These are phyloP conservation scores for Drosophila bifasciata DNA, from an alignment of 1,140 invertebrate species.

Conservation along the genomic window DNA sequence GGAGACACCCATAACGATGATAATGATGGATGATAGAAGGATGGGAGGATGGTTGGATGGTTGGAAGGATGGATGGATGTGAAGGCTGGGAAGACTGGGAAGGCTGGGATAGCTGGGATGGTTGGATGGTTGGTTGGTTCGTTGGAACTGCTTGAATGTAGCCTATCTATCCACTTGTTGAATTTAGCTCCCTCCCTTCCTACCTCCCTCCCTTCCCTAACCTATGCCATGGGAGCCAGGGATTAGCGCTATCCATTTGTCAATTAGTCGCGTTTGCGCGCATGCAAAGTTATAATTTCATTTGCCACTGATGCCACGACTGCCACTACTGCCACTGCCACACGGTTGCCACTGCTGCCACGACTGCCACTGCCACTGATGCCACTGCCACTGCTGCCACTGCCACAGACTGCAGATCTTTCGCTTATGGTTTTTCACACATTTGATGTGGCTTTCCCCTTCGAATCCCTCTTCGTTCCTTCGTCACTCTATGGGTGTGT, in stretches of 20 bases:
- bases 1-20: too few species aligned
- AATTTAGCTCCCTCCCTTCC: neutral
- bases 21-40: too few species aligned
- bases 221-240: neutral
- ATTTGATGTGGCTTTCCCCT: neutral
- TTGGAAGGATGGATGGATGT: neutral
- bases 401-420: neutral
- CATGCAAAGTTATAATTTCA: constrained; percentile 46
- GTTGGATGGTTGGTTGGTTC: too few species aligned
- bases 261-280: constrained; percentile 31
- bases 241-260: constrained; percentile 42
- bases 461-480: too few species aligned
- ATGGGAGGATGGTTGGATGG: too few species aligned
- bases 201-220: too few species aligned
- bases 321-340: constrained; percentile 1
- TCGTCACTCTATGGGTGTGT: neutral
- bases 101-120: too few species aligned
- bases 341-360: neutral
- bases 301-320: neutral
- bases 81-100: too few species aligned
- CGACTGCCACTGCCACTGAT: neutral
- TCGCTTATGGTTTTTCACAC: too few species aligned
- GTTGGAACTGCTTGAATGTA: too few species aligned
- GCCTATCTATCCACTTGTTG: constrained; percentile 21
- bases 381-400: neutral